Base-by-base conservation (phyloP, 2,113 vertebrate genomes). In the Chlorocebus sabaeus region DNA sequence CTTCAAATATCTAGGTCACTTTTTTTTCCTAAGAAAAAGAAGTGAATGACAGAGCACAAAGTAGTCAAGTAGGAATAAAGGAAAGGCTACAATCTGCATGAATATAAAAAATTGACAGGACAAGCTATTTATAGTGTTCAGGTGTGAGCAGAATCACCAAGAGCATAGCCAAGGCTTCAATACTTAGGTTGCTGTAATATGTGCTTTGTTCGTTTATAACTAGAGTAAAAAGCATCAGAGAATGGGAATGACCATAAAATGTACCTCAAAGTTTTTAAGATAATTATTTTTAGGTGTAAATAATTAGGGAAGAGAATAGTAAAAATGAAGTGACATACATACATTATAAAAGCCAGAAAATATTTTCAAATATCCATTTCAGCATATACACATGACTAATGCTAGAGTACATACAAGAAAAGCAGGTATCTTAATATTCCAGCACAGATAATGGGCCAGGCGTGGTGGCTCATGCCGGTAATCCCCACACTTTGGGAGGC, bases 61-160 rank as follows among this genome's bases (percentile, higher is more conserved):
- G 9, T 45, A 95, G 73, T 64, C 43, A 96, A 59, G n/a, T 32
- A 43, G 30, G 78, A 92, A 95, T 93, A 97, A 96, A 95, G 93
- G 83, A 97, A 59, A 38, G 22, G 48, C 17, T 96, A 85, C 5
- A 88, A 76, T 78, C 96, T 98, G 70, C 20, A 92, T 22, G 18
- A 93, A 72, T 92, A 97, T 96, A 98, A 95, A 81, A 84, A 97
- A 93, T 10, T 64, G 86, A 20, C 38, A 50, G 90, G 43, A 76
- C 30, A 87, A 48, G 50, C 30, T 97, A 70, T 93, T 95, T 97
- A 96, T 91, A 93, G 57, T 22, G 43, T 50, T 76, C 18, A 90
- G 76, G 82, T 93, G 10, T 55, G 93, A 98, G 96, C 25, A 88
- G 88, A 93, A 86, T 50, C 52, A 40, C 64, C 79, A 93, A 50